Conservation (phyloP, 2,888 invertebrate genomes). For the Oligia latruncula region DNA sequence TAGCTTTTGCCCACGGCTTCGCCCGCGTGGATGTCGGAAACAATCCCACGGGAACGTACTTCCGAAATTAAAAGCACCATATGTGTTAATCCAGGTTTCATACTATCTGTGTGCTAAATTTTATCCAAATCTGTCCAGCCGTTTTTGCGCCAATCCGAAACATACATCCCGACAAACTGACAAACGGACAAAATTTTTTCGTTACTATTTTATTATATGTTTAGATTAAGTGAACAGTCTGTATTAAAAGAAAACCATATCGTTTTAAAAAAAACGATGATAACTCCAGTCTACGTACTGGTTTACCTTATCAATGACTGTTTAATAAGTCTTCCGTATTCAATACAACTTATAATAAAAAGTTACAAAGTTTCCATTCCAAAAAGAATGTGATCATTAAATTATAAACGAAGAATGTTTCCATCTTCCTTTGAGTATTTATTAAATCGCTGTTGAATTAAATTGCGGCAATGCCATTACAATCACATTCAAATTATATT, state of each 20-base stretch:
- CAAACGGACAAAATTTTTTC: too few species aligned
- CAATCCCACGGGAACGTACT: too few species aligned
- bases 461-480: constrained; percentile 36
- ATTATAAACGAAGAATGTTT: constrained; percentile 14
- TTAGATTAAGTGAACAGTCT: background rate
- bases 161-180: too few species aligned
- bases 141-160: too few species aligned
- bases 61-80: too few species aligned
- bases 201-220: too few species aligned
- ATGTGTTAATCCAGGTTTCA: too few species aligned
- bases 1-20: too few species aligned
- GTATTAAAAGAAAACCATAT: background rate
- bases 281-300: background rate
- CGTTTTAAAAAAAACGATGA: background rate
- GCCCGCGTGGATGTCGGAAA: too few species aligned
- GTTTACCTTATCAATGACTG: background rate
- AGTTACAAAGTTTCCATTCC: constrained; percentile 12
- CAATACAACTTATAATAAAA: background rate
- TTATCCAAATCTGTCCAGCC: too few species aligned
- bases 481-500: constrained; percentile 50
- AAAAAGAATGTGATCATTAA: constrained; percentile 26
- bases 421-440: constrained; percentile 23
- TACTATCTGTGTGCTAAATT: too few species aligned
- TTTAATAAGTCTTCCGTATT: background rate
- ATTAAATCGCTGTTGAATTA: constrained; percentile 10